Evolutionary conservation across 2,797 vertebrate genomes (phyloP).

Genomic region (Mus caroli): DNA sequence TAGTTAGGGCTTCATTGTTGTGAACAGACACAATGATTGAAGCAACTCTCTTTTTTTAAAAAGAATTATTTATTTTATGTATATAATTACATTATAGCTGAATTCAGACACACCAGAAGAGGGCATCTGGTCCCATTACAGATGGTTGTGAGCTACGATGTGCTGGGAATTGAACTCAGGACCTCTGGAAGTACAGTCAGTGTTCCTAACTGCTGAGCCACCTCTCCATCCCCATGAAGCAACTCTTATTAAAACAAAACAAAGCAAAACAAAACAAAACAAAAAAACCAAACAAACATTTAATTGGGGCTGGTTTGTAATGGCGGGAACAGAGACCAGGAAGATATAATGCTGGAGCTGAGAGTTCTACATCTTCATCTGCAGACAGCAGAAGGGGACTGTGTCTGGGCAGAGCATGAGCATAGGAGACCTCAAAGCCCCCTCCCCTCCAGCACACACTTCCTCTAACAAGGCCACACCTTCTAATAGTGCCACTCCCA

Average conservation of each 20-base stretch:
- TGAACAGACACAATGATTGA: background rate
- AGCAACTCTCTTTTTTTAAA: background rate
- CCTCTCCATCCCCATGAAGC: no score
- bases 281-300: no score
- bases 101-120: no score
- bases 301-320: background rate
- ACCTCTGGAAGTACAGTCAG: no score
- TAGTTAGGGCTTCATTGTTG: background rate
- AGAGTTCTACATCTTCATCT: background rate
- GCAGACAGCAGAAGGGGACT: background rate
- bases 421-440: background rate
- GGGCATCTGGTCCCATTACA: no score
- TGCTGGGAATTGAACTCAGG: no score
- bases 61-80: no score
- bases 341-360: background rate
- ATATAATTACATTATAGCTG: no score
- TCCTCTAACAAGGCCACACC: background rate
- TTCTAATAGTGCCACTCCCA: background rate
- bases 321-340: background rate
- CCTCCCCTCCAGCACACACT: background rate
- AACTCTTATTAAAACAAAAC: background rate
- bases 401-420: background rate
- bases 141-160: no score
- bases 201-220: no score
- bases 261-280: no score